These are phyloP conservation scores for Eristalis pertinax DNA, from an alignment of 2,888 invertebrate genomes.

Conservation along the genomic window DNA sequence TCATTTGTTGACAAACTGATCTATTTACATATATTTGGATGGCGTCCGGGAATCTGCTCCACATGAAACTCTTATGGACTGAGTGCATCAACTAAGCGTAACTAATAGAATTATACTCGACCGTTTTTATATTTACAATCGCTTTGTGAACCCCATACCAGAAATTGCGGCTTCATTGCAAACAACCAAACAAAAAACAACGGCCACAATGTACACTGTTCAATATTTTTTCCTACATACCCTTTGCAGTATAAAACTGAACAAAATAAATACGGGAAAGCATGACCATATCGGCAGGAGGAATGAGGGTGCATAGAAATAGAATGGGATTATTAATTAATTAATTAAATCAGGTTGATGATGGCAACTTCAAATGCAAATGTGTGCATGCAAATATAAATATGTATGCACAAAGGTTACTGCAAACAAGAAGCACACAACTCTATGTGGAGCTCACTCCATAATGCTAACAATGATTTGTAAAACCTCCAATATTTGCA, in stretches of 20 bases:
- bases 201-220: background rate
- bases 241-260: background rate
- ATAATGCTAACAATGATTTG: background rate
- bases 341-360: background rate
- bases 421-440: background rate
- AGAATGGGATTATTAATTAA: background rate
- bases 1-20: too few species aligned
- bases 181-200: background rate
- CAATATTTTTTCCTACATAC: background rate
- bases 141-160: background rate
- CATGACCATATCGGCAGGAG: background rate
- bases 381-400: background rate
- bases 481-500: background rate
- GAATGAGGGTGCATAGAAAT: background rate
- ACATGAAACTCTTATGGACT: background rate
- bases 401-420: background rate
- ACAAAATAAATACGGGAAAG: background rate
- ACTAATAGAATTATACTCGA: background rate
- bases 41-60: too few species aligned
- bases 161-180: background rate
- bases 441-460: background rate
- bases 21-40: too few species aligned
- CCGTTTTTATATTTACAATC: background rate
- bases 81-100: background rate
- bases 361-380: background rate